Evolutionary conservation across 1,140 invertebrate species (phyloP), one percentile per base, ranked within the genome.

Genomic region (Apis laboriosa): DNA sequence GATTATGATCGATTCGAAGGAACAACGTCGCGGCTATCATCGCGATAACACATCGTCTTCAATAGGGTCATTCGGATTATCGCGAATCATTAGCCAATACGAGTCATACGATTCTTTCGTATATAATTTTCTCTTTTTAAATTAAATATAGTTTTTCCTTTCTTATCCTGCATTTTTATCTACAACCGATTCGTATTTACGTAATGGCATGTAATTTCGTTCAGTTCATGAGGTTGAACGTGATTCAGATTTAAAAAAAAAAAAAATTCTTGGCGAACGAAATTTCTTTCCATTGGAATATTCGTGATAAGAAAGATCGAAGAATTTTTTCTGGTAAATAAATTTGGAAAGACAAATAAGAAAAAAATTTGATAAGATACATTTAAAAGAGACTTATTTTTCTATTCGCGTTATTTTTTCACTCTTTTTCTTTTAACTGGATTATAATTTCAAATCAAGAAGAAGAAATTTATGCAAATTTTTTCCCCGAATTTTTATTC

Each of bases 81-180:
- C 34, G 21, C 51, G 34, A 81, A 19, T 55, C 34, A 60, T 66
- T 49, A 43, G 9, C 21, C 24, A 24, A 4, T 2, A 34, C 4
- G 9, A 51, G 5, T 63, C 49, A 21, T 79, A 79, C 58, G 68
- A 79, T 73, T 53, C 43, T 79, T 49, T 49, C 19, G 70, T 11
- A 0, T 19, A 5, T 28, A 1, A 5, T 28, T 17, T 17, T 9
- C 17, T 28, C 8, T 17, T 51, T 5, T 12, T 21, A 1, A 9
- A 12, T 12, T 0, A 17, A 21, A 53, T 34, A 19, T 43, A 43
- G 5, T 15, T 13, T 13, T 2, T 55, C 12, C 9, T 13, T 34
- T 17, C 43, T 68, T 1, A 3, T 3, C 11, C 43, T 17, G 9
- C 1, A 2, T 34, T 13, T 53, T 76, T 76, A 76, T 55, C 61